Conservation (phyloP, 2,113 vertebrate genomes). For the Heptranchias perlo region DNA sequence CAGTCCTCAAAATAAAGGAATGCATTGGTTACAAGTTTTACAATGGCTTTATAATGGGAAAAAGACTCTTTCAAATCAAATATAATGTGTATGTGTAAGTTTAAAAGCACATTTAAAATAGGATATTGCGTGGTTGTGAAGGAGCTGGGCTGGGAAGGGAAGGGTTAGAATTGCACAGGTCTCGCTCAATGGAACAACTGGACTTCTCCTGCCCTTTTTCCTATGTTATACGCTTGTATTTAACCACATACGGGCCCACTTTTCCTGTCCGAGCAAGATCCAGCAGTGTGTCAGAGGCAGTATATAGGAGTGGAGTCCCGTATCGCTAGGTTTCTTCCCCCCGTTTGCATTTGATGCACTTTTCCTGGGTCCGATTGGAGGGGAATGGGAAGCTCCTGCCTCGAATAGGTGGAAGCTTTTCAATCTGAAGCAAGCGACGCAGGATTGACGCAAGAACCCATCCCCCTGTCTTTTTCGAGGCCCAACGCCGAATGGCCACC, state of each 20-base stretch:
- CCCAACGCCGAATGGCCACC: not conserved
- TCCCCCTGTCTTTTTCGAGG: not conserved
- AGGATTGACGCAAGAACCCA: not conserved
- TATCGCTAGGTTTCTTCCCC: not conserved
- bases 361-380: not conserved
- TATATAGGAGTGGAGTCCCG: not conserved
- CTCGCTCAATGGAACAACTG: too few species aligned
- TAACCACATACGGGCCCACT: not conserved
- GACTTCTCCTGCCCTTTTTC: not conserved
- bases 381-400: not conserved
- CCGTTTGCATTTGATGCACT: not conserved
- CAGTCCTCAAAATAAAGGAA: not conserved
- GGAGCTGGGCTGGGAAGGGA: too few species aligned
- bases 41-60: not conserved
- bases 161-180: not conserved
- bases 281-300: too few species aligned
- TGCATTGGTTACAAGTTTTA: too few species aligned
- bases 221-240: not conserved
- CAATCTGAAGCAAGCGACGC: not conserved
- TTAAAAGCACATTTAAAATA: not conserved
- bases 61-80: not conserved
- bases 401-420: not conserved
- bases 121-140: not conserved
- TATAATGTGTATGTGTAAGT: not conserved
- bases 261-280: not conserved